Percentiles rank a stretch among this genome's conserved stretches.
Evolutionary conservation across 2,888 invertebrate species (phyloP).

Genomic region (Mythimna loreyi): DNA sequence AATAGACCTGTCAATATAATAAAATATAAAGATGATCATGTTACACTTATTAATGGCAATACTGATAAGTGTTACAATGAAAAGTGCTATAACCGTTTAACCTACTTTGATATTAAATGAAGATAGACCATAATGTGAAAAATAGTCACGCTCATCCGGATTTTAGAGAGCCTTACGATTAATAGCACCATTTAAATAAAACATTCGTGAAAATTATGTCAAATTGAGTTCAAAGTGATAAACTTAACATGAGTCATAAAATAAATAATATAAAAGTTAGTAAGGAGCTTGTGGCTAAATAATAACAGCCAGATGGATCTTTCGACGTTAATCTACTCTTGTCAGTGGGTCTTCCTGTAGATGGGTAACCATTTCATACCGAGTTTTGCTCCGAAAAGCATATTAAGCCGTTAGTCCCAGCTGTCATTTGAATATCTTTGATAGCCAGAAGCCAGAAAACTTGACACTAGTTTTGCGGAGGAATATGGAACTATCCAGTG

Average conservation of each 20-base stretch:
- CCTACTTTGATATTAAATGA: conserved; percentile 40
- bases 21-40: conserved; percentile 14
- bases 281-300: no score
- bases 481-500: no score
- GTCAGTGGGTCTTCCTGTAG: no score
- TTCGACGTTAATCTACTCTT: no score
- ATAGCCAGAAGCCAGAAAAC: no score
- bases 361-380: no score
- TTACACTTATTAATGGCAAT: conserved; percentile 18
- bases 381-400: no score
- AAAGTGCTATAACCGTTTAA: conserved; percentile 25
- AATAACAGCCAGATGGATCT: no score
- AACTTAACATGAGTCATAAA: background rate
- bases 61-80: conserved; percentile 22
- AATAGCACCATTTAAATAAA: conserved; percentile 34
- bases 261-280: background rate
- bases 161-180: conserved; percentile 4
- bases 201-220: conserved; percentile 18
- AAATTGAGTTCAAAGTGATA: background rate
- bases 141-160: conserved; percentile 40
- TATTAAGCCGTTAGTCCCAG: no score
- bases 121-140: conserved; percentile 42
- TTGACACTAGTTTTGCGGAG: no score
- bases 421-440: no score
- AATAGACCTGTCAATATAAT: conserved; percentile 11